Percentiles rank a stretch among this genome's conserved stretches.
Conservation (phyloP, 1,140 invertebrate species). For the Drosophila obscura region DNA sequence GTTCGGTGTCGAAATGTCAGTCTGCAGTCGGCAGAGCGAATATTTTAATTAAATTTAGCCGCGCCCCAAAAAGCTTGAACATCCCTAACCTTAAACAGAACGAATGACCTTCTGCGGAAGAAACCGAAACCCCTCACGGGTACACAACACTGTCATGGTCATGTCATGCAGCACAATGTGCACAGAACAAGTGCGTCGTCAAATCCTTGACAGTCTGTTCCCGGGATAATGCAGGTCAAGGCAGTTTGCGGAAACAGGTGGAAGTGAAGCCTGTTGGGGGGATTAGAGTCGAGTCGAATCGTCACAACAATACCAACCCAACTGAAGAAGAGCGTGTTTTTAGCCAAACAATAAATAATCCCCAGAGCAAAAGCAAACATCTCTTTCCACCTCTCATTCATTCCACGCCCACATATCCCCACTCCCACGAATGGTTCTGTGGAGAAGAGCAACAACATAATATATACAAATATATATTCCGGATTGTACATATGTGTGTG, state of each 20-base stretch:
- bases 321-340: constrained; percentile 20
- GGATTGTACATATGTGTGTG: neutral
- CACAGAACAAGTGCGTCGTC: constrained; percentile 41
- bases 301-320: constrained; percentile 10
- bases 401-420: constrained; percentile 48
- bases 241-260: constrained; percentile 38
- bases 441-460: constrained; percentile 60
- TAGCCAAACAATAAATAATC: constrained; percentile 31
- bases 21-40: constrained; percentile 56
- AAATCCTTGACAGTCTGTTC: constrained; percentile 57
- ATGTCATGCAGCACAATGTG: constrained; percentile 31
- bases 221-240: constrained; percentile 63
- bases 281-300: neutral
- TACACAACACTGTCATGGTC: constrained; percentile 9
- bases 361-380: constrained; percentile 28
- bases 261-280: constrained; percentile 9
- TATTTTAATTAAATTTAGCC: constrained; percentile 71
- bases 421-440: constrained; percentile 45
- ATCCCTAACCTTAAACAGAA: constrained; percentile 57
- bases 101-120: constrained; percentile 22
- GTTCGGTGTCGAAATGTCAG: constrained; percentile 51
- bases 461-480: constrained; percentile 25
- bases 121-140: no score
- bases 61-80: constrained; percentile 46
- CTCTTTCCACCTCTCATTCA: constrained; percentile 22